Conservation (phyloP, 1,140 invertebrate species). For the Marisa cornuarietis region DNA sequence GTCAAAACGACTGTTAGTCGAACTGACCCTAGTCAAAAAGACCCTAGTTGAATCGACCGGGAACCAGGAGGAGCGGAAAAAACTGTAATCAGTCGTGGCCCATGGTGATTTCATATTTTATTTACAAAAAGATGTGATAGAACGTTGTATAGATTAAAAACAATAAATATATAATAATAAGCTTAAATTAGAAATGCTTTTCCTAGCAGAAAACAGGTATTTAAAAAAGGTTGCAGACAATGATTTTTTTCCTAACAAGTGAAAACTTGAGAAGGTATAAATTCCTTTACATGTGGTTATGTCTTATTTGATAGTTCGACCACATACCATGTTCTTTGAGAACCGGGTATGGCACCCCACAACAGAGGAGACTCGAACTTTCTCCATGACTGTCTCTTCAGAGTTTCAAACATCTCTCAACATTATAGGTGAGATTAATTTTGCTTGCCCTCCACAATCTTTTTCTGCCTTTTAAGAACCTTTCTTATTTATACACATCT, state of each 20-base stretch:
- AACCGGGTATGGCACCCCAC: slow-evolving; percentile 39
- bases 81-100: background rate
- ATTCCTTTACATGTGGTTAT: background rate
- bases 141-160: too few species aligned
- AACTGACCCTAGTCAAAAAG: too few species aligned
- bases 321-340: slow-evolving; percentile 43
- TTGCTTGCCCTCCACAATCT: background rate
- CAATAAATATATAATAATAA: background rate
- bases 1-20: too few species aligned
- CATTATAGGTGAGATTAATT: slow-evolving; percentile 25
- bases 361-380: background rate
- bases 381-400: slow-evolving; percentile 10
- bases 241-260: background rate
- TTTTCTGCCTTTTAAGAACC: too few species aligned
- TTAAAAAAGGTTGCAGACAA: background rate
- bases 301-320: slow-evolving; percentile 35
- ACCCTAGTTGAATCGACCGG: too few species aligned
- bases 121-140: background rate
- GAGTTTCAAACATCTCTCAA: slow-evolving; percentile 18
- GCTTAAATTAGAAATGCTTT: too few species aligned
- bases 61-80: too few species aligned
- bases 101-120: background rate
- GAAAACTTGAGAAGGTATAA: background rate
- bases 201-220: too few species aligned
- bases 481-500: too few species aligned